Evolutionary conservation across 2,113 vertebrate genomes (phyloP), one percentile per base, ranked within the genome.

Genomic region (Proteles cristata): DNA sequence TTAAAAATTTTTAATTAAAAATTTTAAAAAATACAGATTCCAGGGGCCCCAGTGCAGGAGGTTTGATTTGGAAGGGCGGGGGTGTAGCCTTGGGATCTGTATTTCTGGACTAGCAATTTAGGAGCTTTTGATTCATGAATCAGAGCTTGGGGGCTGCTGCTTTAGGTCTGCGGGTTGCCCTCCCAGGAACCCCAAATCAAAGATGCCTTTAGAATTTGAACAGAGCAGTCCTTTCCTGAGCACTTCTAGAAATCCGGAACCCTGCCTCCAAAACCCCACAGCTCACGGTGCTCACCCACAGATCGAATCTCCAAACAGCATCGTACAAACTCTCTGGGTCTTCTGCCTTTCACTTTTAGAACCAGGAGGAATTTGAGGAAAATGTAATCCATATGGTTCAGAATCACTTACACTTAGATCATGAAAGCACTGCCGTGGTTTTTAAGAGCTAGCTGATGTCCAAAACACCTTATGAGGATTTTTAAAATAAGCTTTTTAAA

Each of bases 391-490:
- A 98, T 96, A 96, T 98, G 98, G 96, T 82, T 94, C 85, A 73
- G 97, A 87, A 96, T 96, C 97, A 94, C 98, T 97, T 93, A 93
- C 97, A 96, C 97, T 98, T 95, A 96, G 97, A 92, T 97, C 98
- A 96, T 97, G 97, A 97, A 97, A 97, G 95, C 79, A 10, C 88
- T 86, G 90, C 81, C 17, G 8, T 95, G 92, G 95, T 95, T 97
- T 98, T 98, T 97, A 98, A 98, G 98, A 98, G 97, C 97, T 66
- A 97, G 98, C 96, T 97, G 98, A 97, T 98, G 98, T 98, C 96
- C 93, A 82, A 95, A 96, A 98, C 98, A 98, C 97, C 98, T 97
- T 97, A 93, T 31, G 76, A 96, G 96, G 97, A 97, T 97, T 97
- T 98, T 95, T 68, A 81, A 97, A 98, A 97, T 97, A 96, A 97